These are phyloP conservation scores for Resseliella maxima DNA, from an alignment of 2,888 invertebrate species.

Conservation along the genomic window DNA sequence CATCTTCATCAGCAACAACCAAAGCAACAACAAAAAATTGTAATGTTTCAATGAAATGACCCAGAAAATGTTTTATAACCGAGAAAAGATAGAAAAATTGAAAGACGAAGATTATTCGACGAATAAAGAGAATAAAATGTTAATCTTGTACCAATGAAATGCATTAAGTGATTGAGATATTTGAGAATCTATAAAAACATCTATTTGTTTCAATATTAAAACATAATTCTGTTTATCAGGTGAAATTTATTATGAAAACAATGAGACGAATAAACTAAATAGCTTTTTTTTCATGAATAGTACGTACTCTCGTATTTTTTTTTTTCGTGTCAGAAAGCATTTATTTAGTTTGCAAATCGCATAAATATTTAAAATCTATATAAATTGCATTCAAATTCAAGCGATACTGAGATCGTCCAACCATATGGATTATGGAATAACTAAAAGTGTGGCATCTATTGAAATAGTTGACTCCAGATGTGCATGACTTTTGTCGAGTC, in stretches of 20 bases:
- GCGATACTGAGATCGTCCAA: background rate
- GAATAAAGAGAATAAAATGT: too few relatives aligned
- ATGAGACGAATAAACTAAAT: background rate
- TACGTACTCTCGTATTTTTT: background rate
- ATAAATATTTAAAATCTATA: constrained; percentile 40
- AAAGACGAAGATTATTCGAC: too few relatives aligned
- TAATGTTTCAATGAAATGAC: too few relatives aligned
- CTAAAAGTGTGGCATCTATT: background rate
- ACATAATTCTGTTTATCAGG: constrained; percentile 23
- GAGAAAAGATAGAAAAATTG: too few relatives aligned
- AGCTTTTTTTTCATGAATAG: background rate
- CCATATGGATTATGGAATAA: background rate
- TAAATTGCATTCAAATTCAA: constrained; percentile 49
- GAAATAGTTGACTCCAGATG: background rate
- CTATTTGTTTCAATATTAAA: background rate
- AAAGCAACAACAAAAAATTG: too few relatives aligned
- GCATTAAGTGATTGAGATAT: background rate
- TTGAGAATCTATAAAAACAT: background rate
- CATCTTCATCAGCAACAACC: background rate
- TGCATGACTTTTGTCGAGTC: background rate
- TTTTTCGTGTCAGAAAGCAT: background rate
- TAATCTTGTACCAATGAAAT: too few relatives aligned
- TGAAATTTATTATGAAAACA: constrained; percentile 39
- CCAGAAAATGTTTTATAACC: too few relatives aligned
- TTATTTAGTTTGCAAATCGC: background rate